Evolutionary conservation across 2,113 vertebrate genomes (phyloP), one percentile per base, ranked within the genome.

Genomic region (Taxidea taxus): DNA sequence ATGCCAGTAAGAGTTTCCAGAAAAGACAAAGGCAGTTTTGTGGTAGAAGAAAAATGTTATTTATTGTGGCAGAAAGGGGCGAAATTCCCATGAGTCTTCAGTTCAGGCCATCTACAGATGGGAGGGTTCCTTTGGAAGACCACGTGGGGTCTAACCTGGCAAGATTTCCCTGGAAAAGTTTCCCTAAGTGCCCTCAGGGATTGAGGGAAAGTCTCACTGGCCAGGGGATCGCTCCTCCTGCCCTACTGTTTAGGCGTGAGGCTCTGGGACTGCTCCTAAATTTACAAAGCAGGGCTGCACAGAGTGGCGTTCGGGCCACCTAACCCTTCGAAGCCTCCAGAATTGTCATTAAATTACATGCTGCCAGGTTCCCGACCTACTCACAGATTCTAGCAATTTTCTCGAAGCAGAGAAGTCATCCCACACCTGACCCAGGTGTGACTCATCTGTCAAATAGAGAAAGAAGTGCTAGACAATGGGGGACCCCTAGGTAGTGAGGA

Each of bases 11-110:
- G 88, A 94, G 42, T 86, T 86, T 95, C 85, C 47, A 95, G 39
- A 84, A 77, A 74, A 87, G n/a, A 96, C 83, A 83, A 96, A 88
- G 62, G 44, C n/a, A 80, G 78, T 95, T 91, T 92, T 97, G 84
- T 86, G 75, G 87, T 64, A 54, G 44, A 87, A 75, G 60, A 64
- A 90, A 87, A 94, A 75, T 47, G 39, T 44, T 58, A 54, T 72
- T 87, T 84, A 95, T 87, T 96, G 34, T 25, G 62, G 80, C 31
- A 66, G 91, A 95, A 75, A 82, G 70, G 51, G 91, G 72, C 6
- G n/a, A 93, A 74, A 29, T 31, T 86, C 74, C 37, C 91, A 81
- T 4, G 68, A 78, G 14, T 78, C 82, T 93, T 82, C 11, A 86
- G 62, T 18, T 75, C 4, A 60, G 58, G 49, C 34, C 34, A 54